Evolutionary conservation across 2,113 vertebrate species (phyloP).

Genomic region (Parus major): DNA sequence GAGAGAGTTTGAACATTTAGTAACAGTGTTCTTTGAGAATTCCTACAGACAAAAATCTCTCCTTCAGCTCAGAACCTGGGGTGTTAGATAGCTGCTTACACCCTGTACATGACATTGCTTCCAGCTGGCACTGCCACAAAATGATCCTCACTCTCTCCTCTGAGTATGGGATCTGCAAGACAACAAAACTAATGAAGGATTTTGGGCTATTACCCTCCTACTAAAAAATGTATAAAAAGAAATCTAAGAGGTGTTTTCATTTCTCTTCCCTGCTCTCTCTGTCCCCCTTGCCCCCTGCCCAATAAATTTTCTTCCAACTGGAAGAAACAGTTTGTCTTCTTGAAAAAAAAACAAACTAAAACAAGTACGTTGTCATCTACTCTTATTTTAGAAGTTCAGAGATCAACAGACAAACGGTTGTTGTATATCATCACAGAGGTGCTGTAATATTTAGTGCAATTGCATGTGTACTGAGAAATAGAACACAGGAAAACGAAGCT

Average conservation of each 20-base stretch:
- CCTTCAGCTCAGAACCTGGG: not conserved
- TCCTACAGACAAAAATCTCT: conserved; percentile 7
- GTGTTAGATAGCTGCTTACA: conserved; percentile 14
- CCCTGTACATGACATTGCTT: conserved; percentile 32
- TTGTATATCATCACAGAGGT: not conserved
- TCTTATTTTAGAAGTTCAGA: not conserved
- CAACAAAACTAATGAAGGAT: conserved; percentile 28
- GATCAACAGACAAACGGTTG: not conserved
- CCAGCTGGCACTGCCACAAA: conserved; percentile 42
- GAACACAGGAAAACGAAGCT: not conserved
- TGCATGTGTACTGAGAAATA: not conserved
- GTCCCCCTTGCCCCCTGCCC: not conserved
- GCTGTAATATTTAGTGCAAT: not conserved
- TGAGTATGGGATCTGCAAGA: conserved; percentile 22
- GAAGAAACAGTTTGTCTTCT: conserved; percentile 25
- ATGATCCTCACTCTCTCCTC: conserved; percentile 18
- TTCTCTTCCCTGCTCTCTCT: not conserved
- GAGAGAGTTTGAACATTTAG: not conserved
- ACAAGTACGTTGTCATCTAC: not conserved
- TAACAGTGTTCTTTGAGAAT: conserved; percentile 1
- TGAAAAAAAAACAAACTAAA: conserved; percentile 21
- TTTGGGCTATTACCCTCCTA: conserved; percentile 20
- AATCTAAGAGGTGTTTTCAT: not conserved
- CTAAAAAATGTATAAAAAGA: conserved; percentile 36
- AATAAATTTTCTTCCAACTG: not conserved